Evolutionary conservation across 2,113 vertebrate species (phyloP).

Genomic region (Paracanthobrama guichenoti): DNA sequence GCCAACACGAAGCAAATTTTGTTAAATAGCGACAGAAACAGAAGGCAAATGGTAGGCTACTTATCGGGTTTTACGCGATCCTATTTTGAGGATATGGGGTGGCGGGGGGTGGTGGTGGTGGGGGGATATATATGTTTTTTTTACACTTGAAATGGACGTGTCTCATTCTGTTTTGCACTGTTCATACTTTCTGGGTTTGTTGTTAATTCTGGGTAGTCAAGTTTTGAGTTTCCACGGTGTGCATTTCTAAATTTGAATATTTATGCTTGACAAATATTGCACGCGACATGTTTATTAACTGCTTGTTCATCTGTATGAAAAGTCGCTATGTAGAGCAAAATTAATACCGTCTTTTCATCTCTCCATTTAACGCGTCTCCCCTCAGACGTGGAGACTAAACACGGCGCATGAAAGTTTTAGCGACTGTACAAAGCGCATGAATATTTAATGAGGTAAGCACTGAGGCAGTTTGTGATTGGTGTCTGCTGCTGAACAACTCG

Average conservation of each 20-base stretch:
- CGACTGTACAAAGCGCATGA: not conserved
- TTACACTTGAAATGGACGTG: not conserved
- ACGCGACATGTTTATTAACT: not conserved
- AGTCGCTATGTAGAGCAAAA: not conserved
- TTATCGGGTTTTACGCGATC: not conserved
- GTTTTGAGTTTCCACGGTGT: not conserved
- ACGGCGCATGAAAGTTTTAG: conserved; percentile 13
- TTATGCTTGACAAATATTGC: not conserved
- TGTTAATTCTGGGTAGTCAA: not conserved
- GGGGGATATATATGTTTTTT: not conserved
- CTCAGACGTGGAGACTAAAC: not conserved
- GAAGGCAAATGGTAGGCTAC: not conserved
- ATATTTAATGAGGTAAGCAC: conserved; percentile 10
- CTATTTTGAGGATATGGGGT: conserved; percentile 1
- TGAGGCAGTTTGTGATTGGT: conserved; percentile 13
- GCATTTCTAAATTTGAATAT: conserved; percentile 5
- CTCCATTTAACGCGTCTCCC: not conserved
- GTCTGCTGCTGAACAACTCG: conserved; percentile 1
- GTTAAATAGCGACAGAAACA: not conserved
- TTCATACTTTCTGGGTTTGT: not conserved
- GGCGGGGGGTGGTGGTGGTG: too few relatives aligned
- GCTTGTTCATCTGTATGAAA: not conserved
- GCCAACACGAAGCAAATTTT: not conserved
- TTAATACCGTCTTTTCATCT: not conserved
- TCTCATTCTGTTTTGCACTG: not conserved